These are phyloP conservation scores for Sussaba pulchella DNA, from an alignment of 2,888 invertebrate genomes.

Conservation along the genomic window DNA sequence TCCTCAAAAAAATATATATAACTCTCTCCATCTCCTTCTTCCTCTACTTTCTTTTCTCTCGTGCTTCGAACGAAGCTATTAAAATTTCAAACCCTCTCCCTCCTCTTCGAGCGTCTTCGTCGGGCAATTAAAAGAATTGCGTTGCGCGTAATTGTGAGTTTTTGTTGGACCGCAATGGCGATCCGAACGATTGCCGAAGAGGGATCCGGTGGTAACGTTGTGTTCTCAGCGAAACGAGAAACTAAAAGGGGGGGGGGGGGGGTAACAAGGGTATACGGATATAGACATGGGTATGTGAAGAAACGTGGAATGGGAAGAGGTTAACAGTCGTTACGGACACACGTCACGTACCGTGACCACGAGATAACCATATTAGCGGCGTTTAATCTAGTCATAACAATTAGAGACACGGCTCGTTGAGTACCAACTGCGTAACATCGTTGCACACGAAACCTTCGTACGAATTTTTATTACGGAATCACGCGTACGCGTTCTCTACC, in stretches of 20 bases:
- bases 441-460: conserved; percentile 42
- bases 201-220: neutral
- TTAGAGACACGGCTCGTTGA: conserved; percentile 67
- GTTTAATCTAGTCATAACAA: conserved; percentile 76
- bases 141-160: conserved; percentile 41
- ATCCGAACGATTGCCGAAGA: conserved; percentile 31
- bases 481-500: neutral
- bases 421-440: conserved; percentile 49
- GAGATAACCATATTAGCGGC: conserved; percentile 74
- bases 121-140: conserved; percentile 50
- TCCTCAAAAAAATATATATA: too few relatives aligned
- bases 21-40: neutral
- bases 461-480: conserved; percentile 32
- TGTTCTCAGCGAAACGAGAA: conserved; percentile 32
- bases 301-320: conserved; percentile 34
- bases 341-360: conserved; percentile 72
- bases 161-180: conserved; percentile 21
- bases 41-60: neutral
- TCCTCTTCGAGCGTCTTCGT: neutral
- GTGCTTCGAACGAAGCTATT: conserved; percentile 1
- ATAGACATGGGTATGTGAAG: conserved; percentile 34
- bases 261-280: conserved; percentile 20
- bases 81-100: conserved; percentile 14
- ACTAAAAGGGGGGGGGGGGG: conserved; percentile 2
- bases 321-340: conserved; percentile 66